Evolutionary conservation across 2,888 invertebrate species (phyloP), one percentile per base, ranked within the genome.

Genomic region (Mechanitis messenoides): DNA sequence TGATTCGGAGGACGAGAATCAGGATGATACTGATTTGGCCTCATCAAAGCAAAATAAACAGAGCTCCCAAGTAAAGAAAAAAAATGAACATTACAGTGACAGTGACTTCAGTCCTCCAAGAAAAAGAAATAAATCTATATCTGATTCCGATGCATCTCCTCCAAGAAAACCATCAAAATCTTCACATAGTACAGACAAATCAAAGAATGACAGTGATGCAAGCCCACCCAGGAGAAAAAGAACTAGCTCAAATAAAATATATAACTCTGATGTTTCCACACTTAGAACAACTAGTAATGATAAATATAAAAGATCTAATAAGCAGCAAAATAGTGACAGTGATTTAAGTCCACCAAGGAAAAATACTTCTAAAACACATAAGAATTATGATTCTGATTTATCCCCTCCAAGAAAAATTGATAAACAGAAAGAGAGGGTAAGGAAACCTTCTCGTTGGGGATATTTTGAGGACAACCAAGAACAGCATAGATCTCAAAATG

Each of bases 1-100:
- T 66, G 89, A 90, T 59, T 85, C 88, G 0, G 89, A 90, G 71
- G 88, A 89, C 69, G 89, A 90, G 9, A 71, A 78, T 50, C 78
- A 81, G 46, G 75, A 82, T 56, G 80, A 82, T 60, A 82, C 83
- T 0, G 81, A 83, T 64, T 50, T 59, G 33, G 79, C 79, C 33
- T 74, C 74, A 12, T 75, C 73, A 3, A 71, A 71, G 54, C 76
- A 70, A 72, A 68, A 64, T 59, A 42, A 42, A 1, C 42, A 42
- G 42, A 42, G 42, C 11, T 53, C 35, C 20, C 61, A 57, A 28
- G 38, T 59, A 31, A 59, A 62, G 53, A 63, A 55, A 38, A 59
- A 53, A 53, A 59, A 57, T 6, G 62, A 61, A 55, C 56, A 65
- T n/a, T 57, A 55, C 2, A 81, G 80, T 65, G 85, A 85, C 47